Base-by-base conservation (phyloP, 2,797 vertebrate species). In the Holocentrus rufus region DNA sequence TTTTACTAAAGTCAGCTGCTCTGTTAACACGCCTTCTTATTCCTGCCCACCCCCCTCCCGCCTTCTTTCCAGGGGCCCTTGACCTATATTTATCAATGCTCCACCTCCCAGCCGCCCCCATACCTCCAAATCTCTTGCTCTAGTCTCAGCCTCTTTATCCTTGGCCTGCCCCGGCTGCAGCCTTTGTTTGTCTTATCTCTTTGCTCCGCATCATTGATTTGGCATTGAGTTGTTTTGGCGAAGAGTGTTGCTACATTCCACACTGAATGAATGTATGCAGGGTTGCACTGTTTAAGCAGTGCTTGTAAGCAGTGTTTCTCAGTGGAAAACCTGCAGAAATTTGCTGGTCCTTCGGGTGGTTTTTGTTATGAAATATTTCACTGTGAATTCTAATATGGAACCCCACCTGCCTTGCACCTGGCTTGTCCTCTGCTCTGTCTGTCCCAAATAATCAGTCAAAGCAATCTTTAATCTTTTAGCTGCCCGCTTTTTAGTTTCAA, bases 111-210 rank as follows among this genome's bases (percentile, higher is more conserved):
- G 63, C 75, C 34, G 23, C 69, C 82, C 62, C 70, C 69, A 70
- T 76, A 76, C 65, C 70, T 81, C 76, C 68, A 72, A 83, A 83
- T 81, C 74, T 76, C 73, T 60, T 22, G 20, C 61, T 59, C 72
- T 34, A 54, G 72, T 69, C 77, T 74, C 69, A 64, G 76, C 67
- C 57, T 83, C 78, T 82, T 85, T 81, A 77, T 83, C 87, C 84
- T 87, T 88, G 86, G 89, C 89, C 82, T 82, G 77, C 78, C 64
- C 72, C 69, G 80, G 71, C 78, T 70, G 81, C 84, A 57, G 82
- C 78, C 79, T 91, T 89, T 92, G 87, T 90, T 81, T 75, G 70
- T 65, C 72, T 90, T 91, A 90, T 92, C 90, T 82, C 59, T 79
- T 87, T 77, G 57, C 79, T 77, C 84, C 74, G 87, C 85, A 85